Evolutionary conservation across 2,888 invertebrate genomes (phyloP).

Genomic region (Thymelicus sylvestris): DNA sequence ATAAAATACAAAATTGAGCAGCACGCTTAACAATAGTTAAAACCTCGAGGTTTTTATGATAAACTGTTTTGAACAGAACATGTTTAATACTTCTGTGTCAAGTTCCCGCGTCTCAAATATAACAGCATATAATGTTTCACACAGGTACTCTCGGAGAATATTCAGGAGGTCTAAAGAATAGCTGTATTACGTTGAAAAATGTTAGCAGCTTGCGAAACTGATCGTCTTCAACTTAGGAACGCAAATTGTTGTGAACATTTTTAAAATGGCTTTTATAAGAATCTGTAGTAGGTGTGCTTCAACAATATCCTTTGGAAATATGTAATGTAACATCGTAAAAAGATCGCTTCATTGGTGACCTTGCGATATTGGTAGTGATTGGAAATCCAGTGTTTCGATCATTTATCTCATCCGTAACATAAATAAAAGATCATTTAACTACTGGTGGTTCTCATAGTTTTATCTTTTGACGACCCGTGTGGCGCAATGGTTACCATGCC

Average conservation of each 20-base stretch:
- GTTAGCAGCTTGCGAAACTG: conserved; percentile 15
- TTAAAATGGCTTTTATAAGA: conserved; percentile 6
- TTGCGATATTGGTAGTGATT: no score
- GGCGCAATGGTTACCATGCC: no score
- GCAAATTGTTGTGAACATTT: conserved; percentile 23
- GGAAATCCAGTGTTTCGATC: no score
- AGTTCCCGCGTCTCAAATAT: conserved; percentile 8
- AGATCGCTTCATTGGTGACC: no score
- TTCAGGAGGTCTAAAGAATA: conserved; percentile 16
- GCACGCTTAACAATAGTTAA: no score
- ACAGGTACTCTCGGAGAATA: conserved; percentile 7
- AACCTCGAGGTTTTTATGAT: neutral
- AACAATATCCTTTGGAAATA: no score
- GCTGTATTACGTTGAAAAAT: conserved; percentile 22
- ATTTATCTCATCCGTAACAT: no score
- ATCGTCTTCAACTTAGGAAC: conserved; percentile 19
- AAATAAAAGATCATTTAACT: no score
- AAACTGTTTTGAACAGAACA: neutral
- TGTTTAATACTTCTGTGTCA: conserved; percentile 20
- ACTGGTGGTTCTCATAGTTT: no score
- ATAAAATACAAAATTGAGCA: no score
- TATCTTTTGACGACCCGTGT: no score
- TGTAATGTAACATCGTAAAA: no score
- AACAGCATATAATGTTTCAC: conserved; percentile 26
- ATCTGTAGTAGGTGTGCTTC: neutral